Base-by-base conservation (phyloP, 2,113 vertebrate genomes). In the Microtus oregoni region DNA sequence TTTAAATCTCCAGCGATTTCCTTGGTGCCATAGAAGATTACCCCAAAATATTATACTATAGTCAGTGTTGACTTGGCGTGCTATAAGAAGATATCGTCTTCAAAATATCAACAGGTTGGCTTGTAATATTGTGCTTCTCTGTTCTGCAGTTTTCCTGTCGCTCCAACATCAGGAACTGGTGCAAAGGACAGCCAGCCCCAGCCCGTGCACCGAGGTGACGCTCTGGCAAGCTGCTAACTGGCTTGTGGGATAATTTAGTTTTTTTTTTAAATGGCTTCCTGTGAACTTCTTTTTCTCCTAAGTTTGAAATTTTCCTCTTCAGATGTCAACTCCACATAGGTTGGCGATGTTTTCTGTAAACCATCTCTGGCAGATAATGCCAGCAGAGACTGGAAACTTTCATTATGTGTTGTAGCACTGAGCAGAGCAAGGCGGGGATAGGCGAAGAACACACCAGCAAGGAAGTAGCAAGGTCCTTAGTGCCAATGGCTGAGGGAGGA, bases 61-160 rank as follows among this genome's bases (percentile, higher is more conserved):
- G 68, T 41, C 67, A 38, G 1, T 83, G 96, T 96, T 76, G 96
- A 95, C 93, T 97, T 95, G 38, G 78, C 7, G 20, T 6, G 38
- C n/a, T 72, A 79, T 58, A 55, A 85, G 82, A 73, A 87, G 79
- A 12, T 94, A 96, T 97, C 76, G 75, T 78, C 55, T 90, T 89
- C 86, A 70, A 97, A 95, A 88, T 97, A 98, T 98, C 98, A 99
- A 98, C 98, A 98, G 98, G 98, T 98, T 97, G 98, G 92, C 92
- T 94, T 20, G 38, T 79, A 97, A 97, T 83, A 90, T 55, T 94
- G 86, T 93, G 97, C 90, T 91, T 83, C 89, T 85, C 26, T 44
- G 41, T 90, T 97, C 95, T 70, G 52, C 55, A 67, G 73, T 91
- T 95, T 93, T 76, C 91, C 67, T 50, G 12, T 65, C 14, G 24